Percentiles rank a stretch among this genome's conserved stretches.
Evolutionary conservation across 1,140 invertebrate genomes (phyloP).

Genomic region (Ganaspis sp.): DNA sequence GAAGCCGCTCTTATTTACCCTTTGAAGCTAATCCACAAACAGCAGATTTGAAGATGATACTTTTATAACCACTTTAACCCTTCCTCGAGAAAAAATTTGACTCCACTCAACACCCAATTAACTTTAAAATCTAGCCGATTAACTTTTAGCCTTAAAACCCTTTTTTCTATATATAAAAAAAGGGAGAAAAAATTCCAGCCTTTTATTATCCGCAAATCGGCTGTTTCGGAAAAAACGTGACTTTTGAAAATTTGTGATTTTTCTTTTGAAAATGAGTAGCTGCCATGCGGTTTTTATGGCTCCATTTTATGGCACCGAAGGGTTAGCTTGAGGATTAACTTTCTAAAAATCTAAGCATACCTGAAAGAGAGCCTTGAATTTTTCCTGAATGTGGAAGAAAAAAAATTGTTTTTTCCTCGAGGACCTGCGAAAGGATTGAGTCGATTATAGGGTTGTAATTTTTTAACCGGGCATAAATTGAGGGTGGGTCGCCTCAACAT

Average conservation of each 20-base stretch:
- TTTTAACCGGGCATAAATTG: too few relatives aligned
- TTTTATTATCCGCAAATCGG: background rate
- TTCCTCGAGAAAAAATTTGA: background rate
- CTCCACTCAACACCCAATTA: background rate
- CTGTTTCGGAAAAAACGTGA: constrained; percentile 28
- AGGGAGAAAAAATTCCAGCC: background rate
- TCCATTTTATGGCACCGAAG: constrained; percentile 40
- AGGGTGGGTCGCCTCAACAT: too few relatives aligned
- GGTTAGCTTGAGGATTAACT: constrained; percentile 43
- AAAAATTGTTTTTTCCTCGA: constrained; percentile 45
- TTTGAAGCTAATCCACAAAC: too few relatives aligned
- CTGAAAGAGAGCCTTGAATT: background rate
- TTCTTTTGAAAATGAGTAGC: background rate
- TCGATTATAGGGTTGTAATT: constrained; percentile 37
- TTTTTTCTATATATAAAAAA: background rate
- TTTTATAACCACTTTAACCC: background rate
- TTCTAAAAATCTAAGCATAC: constrained; percentile 30
- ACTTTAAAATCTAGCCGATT: background rate
- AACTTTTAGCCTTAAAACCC: background rate
- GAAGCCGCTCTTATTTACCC: too few relatives aligned
- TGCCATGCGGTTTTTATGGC: background rate
- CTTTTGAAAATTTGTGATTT: background rate
- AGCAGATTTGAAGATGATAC: background rate
- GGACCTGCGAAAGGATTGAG: constrained; percentile 44
- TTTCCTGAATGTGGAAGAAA: background rate